Conservation (phyloP, 2,888 invertebrate genomes). For the Mongoloraphidia duomilia region DNA sequence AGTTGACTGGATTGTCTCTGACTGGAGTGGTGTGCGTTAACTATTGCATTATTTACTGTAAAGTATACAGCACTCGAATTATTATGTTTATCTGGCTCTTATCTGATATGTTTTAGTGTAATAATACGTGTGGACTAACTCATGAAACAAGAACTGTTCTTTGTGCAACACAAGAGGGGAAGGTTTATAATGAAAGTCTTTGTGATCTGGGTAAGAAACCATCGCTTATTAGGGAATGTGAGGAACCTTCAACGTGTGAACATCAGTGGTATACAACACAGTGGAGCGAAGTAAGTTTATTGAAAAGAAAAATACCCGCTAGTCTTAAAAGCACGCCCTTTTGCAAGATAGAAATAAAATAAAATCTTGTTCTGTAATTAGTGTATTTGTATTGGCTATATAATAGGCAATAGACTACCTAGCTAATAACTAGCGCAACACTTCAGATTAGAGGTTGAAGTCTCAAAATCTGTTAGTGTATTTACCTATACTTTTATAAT, state of each 20-base stretch:
- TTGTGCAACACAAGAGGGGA: conserved; percentile 57
- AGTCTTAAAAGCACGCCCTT: too few relatives aligned
- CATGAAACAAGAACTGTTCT: conserved; percentile 57
- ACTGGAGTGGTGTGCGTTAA: conserved; percentile 72
- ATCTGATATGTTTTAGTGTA: conserved; percentile 43
- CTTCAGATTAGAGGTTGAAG: too few relatives aligned
- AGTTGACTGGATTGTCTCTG: conserved; percentile 76
- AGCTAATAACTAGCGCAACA: too few relatives aligned
- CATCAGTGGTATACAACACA: conserved; percentile 81
- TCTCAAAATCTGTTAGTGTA: too few relatives aligned
- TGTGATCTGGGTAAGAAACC: conserved; percentile 55
- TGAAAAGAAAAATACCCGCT: not conserved
- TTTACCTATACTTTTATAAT: too few relatives aligned
- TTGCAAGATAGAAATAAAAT: too few relatives aligned
- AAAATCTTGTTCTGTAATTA: too few relatives aligned
- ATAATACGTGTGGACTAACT: conserved; percentile 56
- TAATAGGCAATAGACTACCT: too few relatives aligned
- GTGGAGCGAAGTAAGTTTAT: conserved; percentile 67
- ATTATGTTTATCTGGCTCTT: not conserved
- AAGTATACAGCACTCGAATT: not conserved
- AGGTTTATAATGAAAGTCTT: conserved; percentile 49
- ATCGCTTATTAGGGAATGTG: conserved; percentile 48
- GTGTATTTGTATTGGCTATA: too few relatives aligned
- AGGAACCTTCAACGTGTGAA: conserved; percentile 38
- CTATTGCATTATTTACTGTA: not conserved